phyloP scores from a whole-genome alignment of 2,797 vertebrate species.

The Cyprinodon diabolis region DNA sequence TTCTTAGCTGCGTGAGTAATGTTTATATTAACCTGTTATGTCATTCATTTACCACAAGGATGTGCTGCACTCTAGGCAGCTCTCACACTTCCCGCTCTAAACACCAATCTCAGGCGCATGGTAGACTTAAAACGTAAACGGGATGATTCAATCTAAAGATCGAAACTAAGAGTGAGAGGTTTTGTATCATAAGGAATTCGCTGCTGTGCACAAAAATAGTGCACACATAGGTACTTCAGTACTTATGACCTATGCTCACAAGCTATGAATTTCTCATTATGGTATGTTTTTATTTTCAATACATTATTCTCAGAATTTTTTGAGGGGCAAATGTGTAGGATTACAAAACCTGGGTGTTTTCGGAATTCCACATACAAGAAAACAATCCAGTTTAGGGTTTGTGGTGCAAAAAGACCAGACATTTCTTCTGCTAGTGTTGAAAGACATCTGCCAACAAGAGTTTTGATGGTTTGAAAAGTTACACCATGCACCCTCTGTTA shows the following conservation, averaged over 20 bases:
- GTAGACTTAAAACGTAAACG: neutral
- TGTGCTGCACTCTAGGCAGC: neutral
- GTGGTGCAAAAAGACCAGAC: neutral
- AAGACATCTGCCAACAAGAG: neutral
- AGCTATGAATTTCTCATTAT: neutral
- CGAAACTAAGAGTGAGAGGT: slow-evolving; percentile 13
- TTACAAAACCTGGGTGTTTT: neutral
- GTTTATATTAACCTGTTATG: neutral
- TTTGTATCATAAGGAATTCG: neutral
- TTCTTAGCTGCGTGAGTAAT: neutral
- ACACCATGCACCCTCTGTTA: neutral
- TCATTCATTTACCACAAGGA: neutral
- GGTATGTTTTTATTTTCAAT: neutral
- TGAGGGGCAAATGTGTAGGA: neutral
- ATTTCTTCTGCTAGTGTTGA: neutral
- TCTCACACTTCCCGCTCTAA: neutral
- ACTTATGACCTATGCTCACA: neutral
- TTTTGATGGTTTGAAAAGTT: neutral
- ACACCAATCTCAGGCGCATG: neutral
- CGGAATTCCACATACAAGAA: neutral
- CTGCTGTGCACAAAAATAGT: neutral
- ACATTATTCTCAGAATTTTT: neutral
- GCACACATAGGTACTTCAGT: neutral
- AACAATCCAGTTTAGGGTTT: neutral
- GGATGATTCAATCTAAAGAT: slow-evolving; percentile 2